A percentile compares a stretch with the other conserved stretches of the same genome.
Conservation (phyloP, 2,888 invertebrate genomes). For the Drosophila recens region DNA sequence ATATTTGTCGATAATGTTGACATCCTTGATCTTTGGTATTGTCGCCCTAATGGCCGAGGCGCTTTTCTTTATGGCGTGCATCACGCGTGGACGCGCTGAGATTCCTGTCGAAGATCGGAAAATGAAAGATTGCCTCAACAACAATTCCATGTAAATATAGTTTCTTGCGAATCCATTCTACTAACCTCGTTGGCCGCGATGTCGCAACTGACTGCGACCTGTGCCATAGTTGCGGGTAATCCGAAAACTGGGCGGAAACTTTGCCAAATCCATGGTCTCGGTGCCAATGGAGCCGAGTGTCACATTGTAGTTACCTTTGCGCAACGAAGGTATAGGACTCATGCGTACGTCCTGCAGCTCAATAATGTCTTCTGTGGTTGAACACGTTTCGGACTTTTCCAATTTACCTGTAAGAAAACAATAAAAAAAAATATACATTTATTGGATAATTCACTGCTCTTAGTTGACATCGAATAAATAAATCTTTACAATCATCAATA, state of each 20-base stretch:
- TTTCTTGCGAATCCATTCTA: not conserved
- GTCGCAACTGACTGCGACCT: conserved; percentile 87
- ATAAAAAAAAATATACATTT: too few species aligned
- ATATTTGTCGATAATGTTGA: conserved; percentile 99
- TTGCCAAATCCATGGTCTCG: conserved; percentile 87
- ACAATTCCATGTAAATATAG: not conserved
- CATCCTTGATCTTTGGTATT: conserved; percentile 98
- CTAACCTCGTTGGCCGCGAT: conserved; percentile 86
- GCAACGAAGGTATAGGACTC: conserved; percentile 93
- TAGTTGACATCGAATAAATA: too few species aligned
- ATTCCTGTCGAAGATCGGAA: conserved; percentile 42
- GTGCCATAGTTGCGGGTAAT: conserved; percentile 89
- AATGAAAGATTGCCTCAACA: not conserved
- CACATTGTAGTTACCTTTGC: conserved; percentile 89
- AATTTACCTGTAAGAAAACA: conserved; percentile 70
- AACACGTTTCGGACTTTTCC: conserved; percentile 85
- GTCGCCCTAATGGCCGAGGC: conserved; percentile 95
- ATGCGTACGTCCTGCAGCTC: conserved; percentile 94
- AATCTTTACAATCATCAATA: too few species aligned
- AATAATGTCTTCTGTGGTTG: conserved; percentile 91
- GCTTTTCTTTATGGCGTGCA: conserved; percentile 93
- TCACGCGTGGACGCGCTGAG: conserved; percentile 87
- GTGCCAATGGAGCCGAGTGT: conserved; percentile 87
- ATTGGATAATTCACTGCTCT: too few species aligned
- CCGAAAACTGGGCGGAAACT: conserved; percentile 91